phyloP scores from a whole-genome alignment of 1,140 invertebrate species.

The Gonatopus flavifemur region DNA sequence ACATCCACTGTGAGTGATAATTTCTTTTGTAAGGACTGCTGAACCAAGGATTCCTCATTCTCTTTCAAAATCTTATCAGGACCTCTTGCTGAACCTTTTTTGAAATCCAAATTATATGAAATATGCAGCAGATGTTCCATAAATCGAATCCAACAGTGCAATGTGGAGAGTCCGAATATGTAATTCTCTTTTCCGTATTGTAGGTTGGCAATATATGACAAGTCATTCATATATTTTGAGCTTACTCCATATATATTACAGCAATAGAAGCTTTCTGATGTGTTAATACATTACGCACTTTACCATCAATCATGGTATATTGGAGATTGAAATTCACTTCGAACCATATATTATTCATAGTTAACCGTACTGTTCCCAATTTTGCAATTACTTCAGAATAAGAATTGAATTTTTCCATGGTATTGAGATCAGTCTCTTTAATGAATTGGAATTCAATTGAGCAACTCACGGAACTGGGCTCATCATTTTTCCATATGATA shows the following conservation, averaged over 20 bases:
- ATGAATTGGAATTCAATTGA: too few relatives aligned
- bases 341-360: not conserved
- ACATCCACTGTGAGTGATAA: too few relatives aligned
- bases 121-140: constrained; percentile 5
- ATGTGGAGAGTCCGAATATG: constrained; percentile 5
- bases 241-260: constrained; percentile 19
- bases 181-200: constrained; percentile 7
- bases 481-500: too few relatives aligned
- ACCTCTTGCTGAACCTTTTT: too few relatives aligned
- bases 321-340: constrained; percentile 9
- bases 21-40: too few relatives aligned
- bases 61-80: too few relatives aligned
- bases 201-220: constrained; percentile 5
- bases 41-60: too few relatives aligned
- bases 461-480: too few relatives aligned
- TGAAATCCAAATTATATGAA: constrained; percentile 5
- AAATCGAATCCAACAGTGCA: constrained; percentile 10
- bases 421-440: too few relatives aligned
- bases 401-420: too few relatives aligned
- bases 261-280: constrained; percentile 8
- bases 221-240: constrained; percentile 16
- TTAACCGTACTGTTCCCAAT: too few relatives aligned
- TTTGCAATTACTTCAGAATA: too few relatives aligned
- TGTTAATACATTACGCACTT: constrained; percentile 16
- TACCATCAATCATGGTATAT: constrained; percentile 20